phyloP scores from a whole-genome alignment of 2,888 invertebrate species.

The Hydriomena furcata region DNA sequence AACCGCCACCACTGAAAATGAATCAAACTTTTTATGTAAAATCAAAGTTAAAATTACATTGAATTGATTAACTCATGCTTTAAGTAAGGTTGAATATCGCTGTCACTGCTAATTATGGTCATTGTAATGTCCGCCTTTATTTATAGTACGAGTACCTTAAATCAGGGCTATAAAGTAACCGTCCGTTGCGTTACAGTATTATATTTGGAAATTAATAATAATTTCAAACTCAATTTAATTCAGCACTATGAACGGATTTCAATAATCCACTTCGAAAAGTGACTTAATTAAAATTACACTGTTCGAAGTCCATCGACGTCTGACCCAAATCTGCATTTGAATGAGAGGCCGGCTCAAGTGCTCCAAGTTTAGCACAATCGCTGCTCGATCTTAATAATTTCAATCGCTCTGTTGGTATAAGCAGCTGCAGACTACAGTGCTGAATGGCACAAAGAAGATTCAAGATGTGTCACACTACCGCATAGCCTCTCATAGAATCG shows the following conservation, averaged over 20 bases:
- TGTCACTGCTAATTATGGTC: too few relatives aligned
- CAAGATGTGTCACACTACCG: too few relatives aligned
- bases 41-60: too few relatives aligned
- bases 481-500: too few relatives aligned
- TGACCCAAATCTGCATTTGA: constrained; percentile 79
- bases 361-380: constrained; percentile 73
- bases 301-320: constrained; percentile 70
- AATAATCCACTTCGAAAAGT: constrained; percentile 63
- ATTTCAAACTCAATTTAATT: constrained; percentile 15
- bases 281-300: constrained; percentile 60
- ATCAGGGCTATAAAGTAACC: too few relatives aligned
- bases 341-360: constrained; percentile 62
- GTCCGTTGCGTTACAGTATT: neutral
- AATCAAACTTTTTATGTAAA: too few relatives aligned
- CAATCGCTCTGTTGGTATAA: constrained; percentile 70
- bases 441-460: constrained; percentile 2
- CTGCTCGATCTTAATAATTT: constrained; percentile 75
- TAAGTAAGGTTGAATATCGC: too few relatives aligned
- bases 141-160: too few relatives aligned
- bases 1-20: too few relatives aligned
- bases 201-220: constrained; percentile 13
- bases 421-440: constrained; percentile 43
- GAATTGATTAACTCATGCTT: too few relatives aligned
- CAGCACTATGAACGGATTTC: constrained; percentile 40
- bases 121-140: too few relatives aligned